Evolutionary conservation across 2,888 invertebrate genomes (phyloP), one percentile per base, ranked within the genome.

Genomic region (Melolontha melolontha): DNA sequence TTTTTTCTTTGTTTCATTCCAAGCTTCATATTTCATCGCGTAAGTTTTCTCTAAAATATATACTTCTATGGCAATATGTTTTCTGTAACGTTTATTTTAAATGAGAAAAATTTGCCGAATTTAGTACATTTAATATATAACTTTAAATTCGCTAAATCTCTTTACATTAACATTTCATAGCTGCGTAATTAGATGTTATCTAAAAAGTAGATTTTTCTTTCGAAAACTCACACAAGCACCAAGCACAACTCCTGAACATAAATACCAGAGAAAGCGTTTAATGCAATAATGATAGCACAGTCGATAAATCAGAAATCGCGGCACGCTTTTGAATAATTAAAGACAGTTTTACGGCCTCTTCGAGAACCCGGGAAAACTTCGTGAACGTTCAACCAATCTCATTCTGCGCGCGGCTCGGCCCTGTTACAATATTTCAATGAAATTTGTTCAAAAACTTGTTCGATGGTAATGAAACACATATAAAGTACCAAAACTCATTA

Each of bases 381-480:
- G 42, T 22, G 34, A 34, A 8, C 17, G 27, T 50, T 17, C 27
- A 22, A 10, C 34, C 34, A 34, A 34, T 34, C 34, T 34, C 34
- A 34, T 34, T 12, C 8, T 52, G 8, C n/a, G 12, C 14, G 34
- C n/a, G 12, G 6, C 8, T 34, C 27, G 51, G 44, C 47, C 39
- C 29, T 29, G 50, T 40, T 34, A 17, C 64, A 12, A 64, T 64
- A 64, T 64, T 64, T 64, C 64, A 64, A 64, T 64, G 64, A 66
- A 66, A 66, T 66, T 66, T 66, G 66, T 66, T 66, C 66, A 66
- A 66, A 66, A 66, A 66, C 66, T 66, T 66, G 57, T 40, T 49
- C 66, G 66, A 57, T 49, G 57, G 57, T 57, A 55, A 57, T 66
- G 66, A 66, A 66, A 66, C 66, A 66, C 59, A 57, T 57, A 66